These are phyloP conservation scores for Apodemia zela DNA, from an alignment of 2,888 invertebrate genomes.

Conservation along the genomic window DNA sequence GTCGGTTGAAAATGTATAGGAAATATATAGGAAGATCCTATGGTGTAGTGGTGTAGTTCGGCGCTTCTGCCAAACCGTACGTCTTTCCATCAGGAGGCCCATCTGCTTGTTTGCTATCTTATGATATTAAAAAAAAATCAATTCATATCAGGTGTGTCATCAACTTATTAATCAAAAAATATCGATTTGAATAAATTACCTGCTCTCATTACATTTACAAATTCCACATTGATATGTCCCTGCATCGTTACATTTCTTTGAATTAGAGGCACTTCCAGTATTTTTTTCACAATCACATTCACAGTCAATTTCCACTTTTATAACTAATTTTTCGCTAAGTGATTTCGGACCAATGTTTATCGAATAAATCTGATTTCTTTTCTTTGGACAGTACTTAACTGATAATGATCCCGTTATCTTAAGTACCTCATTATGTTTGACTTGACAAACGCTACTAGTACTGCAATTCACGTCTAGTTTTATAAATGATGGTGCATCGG, in stretches of 20 bases:
- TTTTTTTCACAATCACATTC: constrained; percentile 85
- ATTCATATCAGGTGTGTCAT: no score
- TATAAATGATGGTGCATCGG: constrained; percentile 38
- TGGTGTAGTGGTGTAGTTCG: no score
- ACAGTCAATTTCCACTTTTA: constrained; percentile 86
- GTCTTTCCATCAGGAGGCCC: no score
- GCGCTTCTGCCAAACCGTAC: no score
- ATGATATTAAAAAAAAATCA: no score
- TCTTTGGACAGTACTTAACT: constrained; percentile 41
- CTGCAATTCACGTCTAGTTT: constrained; percentile 42
- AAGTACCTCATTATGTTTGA: constrained; percentile 36
- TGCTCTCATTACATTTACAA: constrained; percentile 76
- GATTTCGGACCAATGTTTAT: constrained; percentile 75
- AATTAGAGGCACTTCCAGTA: constrained; percentile 42
- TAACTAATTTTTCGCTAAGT: constrained; percentile 82
- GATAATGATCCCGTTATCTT: constrained; percentile 41
- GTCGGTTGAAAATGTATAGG: no score
- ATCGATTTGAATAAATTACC: constrained; percentile 39
- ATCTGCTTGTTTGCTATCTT: no score
- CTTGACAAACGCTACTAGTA: constrained; percentile 37
- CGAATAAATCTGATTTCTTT: constrained; percentile 29
- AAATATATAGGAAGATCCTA: no score
- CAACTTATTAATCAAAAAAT: no score
- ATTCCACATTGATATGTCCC: constrained; percentile 83
- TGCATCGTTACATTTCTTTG: constrained; percentile 52